Evolutionary conservation across 2,888 invertebrate genomes (phyloP), one percentile per base, ranked within the genome.

Genomic region (Heliconius erato): DNA sequence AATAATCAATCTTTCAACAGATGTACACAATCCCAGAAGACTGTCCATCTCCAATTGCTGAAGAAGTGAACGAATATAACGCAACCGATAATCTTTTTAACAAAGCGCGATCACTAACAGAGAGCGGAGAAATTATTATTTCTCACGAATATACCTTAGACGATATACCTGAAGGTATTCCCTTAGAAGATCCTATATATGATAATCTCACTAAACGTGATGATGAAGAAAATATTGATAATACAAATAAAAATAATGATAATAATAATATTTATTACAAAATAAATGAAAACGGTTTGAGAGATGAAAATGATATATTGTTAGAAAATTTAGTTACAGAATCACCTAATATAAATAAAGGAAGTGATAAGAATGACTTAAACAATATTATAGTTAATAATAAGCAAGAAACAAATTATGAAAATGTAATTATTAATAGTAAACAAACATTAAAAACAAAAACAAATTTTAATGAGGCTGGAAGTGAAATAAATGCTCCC

Each of bases 11-110:
- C 23, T 32, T 71, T 63, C 82, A 88, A 16, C 90, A 96, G 96
- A 91, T 92, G 84, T 96, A 93, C 87, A 93, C 94, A 6, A 95
- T 96, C 71, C 94, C 95, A 23, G 96, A 95, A 88, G 94, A 94
- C 69, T 96, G 96, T 82, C 95, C 93, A 16, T 86, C 94, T 0
- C 89, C 91, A 44, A 90, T 93, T 79, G 84, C 90, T 0, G 90
- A 92, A 78, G 90, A 93, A 28, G 84, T 89, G 14, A 89, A 90
- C 67, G 88, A 92, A 77, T 93, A 94, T 81, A 82, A 88, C 3
- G 74, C 89, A 3, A 90, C 91, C 26, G 94, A 95, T 77, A 95
- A 95, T 81, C 88, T 95, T 11, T 95, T 89, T 88, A 90, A 87
- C 82, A 93, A 92, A 88, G 94, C 95, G 0, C 91, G 90, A 71